Evolutionary conservation across 2,113 vertebrate species (phyloP).

Genomic region (Dipodomys stephensi): DNA sequence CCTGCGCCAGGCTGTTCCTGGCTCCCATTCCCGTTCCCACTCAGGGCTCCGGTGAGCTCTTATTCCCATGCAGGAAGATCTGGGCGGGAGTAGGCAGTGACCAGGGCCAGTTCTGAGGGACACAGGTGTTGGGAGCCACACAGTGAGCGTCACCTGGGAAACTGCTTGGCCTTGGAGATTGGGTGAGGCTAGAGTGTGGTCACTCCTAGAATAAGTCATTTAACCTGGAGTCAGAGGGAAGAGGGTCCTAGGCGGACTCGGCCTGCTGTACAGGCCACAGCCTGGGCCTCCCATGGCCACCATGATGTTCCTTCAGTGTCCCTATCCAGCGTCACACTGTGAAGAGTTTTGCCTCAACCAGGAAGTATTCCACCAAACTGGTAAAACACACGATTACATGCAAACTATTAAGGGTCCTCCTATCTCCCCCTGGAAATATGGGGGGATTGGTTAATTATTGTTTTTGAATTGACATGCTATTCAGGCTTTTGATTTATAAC

Average conservation of each 20-base stretch:
- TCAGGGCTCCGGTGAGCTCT: too few relatives aligned
- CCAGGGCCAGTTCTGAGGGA: too few relatives aligned
- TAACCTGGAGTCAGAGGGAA: neutral
- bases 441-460: constrained; percentile 75
- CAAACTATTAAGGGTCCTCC: neutral
- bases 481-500: constrained; percentile 66
- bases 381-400: neutral
- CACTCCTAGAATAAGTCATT: neutral
- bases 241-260: neutral
- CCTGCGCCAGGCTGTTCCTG: too few relatives aligned
- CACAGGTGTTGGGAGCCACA: too few relatives aligned
- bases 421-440: constrained; percentile 55
- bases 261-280: neutral
- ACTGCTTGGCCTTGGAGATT: too few relatives aligned
- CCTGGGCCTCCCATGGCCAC: accelerated
- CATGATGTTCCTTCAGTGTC: accelerated
- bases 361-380: neutral
- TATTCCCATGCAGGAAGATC: too few relatives aligned
- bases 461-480: constrained; percentile 52
- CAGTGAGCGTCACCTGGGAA: too few relatives aligned
- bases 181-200: too few relatives aligned
- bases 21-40: too few relatives aligned
- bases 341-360: neutral
- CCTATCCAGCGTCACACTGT: accelerated
- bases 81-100: too few relatives aligned